A percentile compares a stretch with the other conserved stretches of the same genome.
These are phyloP conservation scores for Onychorhynchus coronatus DNA, from an alignment of 2,113 vertebrate species.

Conservation along the genomic window DNA sequence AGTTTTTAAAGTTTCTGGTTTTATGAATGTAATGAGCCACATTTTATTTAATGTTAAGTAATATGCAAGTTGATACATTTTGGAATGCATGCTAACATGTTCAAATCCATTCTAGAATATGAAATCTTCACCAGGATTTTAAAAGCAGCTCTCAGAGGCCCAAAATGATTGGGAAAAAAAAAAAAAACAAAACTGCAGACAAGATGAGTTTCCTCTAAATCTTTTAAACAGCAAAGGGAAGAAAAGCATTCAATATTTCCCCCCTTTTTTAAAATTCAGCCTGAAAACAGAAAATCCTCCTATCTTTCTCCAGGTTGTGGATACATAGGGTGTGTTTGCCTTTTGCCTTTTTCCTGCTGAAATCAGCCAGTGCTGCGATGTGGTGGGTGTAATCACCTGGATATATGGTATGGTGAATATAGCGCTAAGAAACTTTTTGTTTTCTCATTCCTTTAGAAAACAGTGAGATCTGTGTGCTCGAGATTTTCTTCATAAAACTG, in stretches of 20 bases:
- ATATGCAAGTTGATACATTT: not conserved
- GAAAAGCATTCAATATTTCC: not conserved
- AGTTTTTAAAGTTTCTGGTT: not conserved
- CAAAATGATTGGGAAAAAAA: not conserved
- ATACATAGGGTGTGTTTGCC: not conserved
- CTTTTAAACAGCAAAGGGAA: not conserved
- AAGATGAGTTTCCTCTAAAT: not conserved
- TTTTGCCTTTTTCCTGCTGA: not conserved
- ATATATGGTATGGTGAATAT: accelerated
- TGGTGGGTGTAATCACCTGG: not conserved
- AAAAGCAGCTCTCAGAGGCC: not conserved
- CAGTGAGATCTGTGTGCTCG: not conserved
- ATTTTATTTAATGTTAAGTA: not conserved
- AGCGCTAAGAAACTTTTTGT: not conserved
- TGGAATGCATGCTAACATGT: accelerated
- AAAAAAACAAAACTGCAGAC: not conserved
- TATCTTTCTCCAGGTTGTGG: not conserved
- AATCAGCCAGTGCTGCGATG: not conserved
- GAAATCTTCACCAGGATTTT: not conserved
- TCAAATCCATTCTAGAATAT: not conserved
- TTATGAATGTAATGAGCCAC: not conserved
- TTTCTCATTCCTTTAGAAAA: not conserved
- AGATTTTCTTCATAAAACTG: not conserved
- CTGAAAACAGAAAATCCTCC: not conserved
- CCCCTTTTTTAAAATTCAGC: not conserved